Percentiles rank a stretch among this genome's conserved stretches.
Conservation (phyloP, 2,888 invertebrate genomes). For the Notocelia uddmanniana region DNA sequence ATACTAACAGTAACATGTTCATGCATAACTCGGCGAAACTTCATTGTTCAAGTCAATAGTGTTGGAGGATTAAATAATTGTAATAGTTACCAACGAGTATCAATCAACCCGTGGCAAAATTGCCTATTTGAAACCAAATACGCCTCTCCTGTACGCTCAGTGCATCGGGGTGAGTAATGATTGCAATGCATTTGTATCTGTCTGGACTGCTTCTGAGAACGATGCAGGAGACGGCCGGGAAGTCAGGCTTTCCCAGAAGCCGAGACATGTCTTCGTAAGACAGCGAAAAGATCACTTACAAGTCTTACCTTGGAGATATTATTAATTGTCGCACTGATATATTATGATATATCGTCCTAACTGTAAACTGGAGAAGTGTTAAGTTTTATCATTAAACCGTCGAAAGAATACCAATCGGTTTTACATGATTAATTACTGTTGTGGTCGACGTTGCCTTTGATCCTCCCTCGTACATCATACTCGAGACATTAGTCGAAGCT, state of each 20-base stretch:
- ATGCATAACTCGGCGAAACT: no score
- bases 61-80: background rate
- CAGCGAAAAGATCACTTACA: conserved; percentile 54
- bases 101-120: background rate
- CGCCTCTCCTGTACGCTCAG: conserved; percentile 16
- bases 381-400: conserved; percentile 4
- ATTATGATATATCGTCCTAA: conserved; percentile 12
- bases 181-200: conserved; percentile 41
- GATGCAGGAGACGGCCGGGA: conserved; percentile 66
- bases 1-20: no score
- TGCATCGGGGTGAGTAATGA: conserved; percentile 31
- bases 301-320: conserved; percentile 43
- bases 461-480: conserved; percentile 41
- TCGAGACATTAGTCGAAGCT: conserved; percentile 43
- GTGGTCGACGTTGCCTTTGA: conserved; percentile 34
- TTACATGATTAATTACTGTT: conserved; percentile 41
- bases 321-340: conserved; percentile 29
- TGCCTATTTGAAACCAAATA: conserved; percentile 8
- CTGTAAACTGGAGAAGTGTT: conserved; percentile 18
- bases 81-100: background rate
- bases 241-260: conserved; percentile 62
- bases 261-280: conserved; percentile 62
- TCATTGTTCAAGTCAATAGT: no score
- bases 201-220: conserved; percentile 65
- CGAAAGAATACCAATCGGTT: conserved; percentile 6